phyloP scores from a whole-genome alignment of 2,113 vertebrate genomes.

The Pimephales promelas region DNA sequence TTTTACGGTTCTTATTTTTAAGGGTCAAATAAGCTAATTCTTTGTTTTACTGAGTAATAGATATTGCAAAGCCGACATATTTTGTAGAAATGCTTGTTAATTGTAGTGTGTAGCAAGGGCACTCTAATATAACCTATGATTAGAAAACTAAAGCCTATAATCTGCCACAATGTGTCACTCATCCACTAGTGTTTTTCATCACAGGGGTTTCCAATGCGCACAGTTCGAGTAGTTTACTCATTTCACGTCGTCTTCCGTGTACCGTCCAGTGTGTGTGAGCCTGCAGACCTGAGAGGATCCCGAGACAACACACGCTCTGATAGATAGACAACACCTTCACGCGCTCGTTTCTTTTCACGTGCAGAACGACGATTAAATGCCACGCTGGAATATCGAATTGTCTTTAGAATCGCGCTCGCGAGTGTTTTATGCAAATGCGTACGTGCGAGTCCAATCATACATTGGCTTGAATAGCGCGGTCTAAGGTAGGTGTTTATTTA shows the following conservation, averaged over 20 bases:
- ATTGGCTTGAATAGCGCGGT: not conserved
- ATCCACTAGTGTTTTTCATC: not conserved
- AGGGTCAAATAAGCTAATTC: too few species aligned
- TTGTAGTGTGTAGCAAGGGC: not conserved
- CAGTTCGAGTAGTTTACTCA: not conserved
- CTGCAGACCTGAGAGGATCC: not conserved
- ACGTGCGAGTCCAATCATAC: not conserved
- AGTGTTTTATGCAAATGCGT: conserved; percentile 7
- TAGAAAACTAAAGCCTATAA: not conserved
- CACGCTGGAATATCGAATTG: not conserved
- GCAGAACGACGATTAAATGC: not conserved
- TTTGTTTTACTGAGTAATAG: not conserved
- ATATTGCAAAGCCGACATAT: not conserved
- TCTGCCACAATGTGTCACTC: too few species aligned
- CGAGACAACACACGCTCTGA: not conserved
- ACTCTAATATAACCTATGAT: not conserved
- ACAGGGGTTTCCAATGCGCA: not conserved
- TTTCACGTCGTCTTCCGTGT: not conserved
- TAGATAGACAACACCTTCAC: not conserved
- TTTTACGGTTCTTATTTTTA: too few species aligned
- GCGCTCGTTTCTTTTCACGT: not conserved
- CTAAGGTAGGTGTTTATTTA: not conserved
- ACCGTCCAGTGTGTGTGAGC: not conserved
- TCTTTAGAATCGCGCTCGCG: not conserved
- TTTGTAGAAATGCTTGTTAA: not conserved